Evolutionary conservation across 2,797 vertebrate species (phyloP).

Genomic region (Cercopithecus hamlyni): DNA sequence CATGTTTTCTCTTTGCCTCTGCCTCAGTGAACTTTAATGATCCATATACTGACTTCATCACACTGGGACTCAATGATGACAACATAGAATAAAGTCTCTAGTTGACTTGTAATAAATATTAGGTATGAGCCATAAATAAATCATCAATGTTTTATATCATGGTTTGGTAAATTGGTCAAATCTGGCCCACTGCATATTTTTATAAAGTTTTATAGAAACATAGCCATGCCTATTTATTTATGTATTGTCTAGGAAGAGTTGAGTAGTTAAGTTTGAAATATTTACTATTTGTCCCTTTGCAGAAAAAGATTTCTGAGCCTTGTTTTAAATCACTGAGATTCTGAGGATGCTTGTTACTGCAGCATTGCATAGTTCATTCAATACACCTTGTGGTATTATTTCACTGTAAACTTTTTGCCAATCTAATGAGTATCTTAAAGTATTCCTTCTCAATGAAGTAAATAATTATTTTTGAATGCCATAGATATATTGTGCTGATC

Average conservation of each 20-base stretch:
- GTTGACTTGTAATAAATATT: not conserved
- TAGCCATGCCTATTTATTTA: not conserved
- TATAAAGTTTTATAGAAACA: not conserved
- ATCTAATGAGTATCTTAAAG: not conserved
- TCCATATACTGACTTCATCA: not conserved
- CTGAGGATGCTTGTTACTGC: not conserved
- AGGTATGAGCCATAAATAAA: not conserved
- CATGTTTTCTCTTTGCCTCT: not conserved
- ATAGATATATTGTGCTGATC: not conserved
- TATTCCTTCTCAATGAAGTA: not conserved
- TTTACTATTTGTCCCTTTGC: not conserved
- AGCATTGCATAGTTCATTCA: not conserved
- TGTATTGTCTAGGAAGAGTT: not conserved
- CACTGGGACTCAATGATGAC: not conserved
- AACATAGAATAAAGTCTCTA: not conserved
- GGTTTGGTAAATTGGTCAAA: not conserved
- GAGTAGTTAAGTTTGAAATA: not conserved
- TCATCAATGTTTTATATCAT: not conserved
- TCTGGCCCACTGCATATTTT: not conserved
- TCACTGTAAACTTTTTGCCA: not conserved
- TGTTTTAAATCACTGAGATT: not conserved
- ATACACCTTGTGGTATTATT: not conserved
- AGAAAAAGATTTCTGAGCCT: not conserved
- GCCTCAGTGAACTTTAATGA: not conserved
- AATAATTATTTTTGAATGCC: not conserved